Evolutionary conservation across 2,113 vertebrate species (phyloP).

Genomic region (Calyptomena viridis): DNA sequence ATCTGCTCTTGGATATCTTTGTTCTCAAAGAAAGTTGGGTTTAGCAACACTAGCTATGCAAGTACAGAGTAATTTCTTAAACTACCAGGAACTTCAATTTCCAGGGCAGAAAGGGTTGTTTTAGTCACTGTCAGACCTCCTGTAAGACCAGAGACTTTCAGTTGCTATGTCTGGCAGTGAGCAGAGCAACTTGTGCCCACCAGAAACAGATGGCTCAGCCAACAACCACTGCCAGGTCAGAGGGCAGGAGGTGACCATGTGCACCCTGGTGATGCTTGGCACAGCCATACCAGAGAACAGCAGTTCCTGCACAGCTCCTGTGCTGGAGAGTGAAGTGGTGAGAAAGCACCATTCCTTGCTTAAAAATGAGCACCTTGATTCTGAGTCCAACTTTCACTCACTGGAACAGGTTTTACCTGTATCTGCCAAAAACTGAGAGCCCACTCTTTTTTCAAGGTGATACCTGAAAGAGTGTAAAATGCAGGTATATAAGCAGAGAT

Average conservation of each 20-base stretch:
- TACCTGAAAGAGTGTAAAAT: not conserved
- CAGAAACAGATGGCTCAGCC: not conserved
- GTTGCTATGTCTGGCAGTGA: not conserved
- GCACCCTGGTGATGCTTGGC: not conserved
- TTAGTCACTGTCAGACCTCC: not conserved
- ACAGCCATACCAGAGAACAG: not conserved
- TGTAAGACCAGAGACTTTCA: not conserved
- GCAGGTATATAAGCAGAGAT: not conserved
- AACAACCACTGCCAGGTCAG: not conserved
- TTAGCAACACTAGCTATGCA: not conserved
- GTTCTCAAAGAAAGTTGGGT: not conserved
- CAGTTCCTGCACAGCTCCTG: not conserved
- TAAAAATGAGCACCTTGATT: not conserved
- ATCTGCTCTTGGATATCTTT: not conserved
- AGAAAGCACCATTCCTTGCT: not conserved
- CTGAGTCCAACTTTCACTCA: not conserved
- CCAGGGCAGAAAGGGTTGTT: not conserved
- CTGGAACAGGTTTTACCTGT: not conserved
- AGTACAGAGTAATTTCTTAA: not conserved
- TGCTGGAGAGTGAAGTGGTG: not conserved
- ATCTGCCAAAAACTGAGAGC: not conserved
- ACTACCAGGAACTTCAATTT: not conserved
- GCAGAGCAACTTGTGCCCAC: not conserved
- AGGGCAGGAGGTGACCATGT: not conserved
- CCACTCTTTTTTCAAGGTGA: not conserved